These are phyloP conservation scores for Quadriops clusia DNA, from an alignment of 2,888 invertebrate species.

Conservation along the genomic window DNA sequence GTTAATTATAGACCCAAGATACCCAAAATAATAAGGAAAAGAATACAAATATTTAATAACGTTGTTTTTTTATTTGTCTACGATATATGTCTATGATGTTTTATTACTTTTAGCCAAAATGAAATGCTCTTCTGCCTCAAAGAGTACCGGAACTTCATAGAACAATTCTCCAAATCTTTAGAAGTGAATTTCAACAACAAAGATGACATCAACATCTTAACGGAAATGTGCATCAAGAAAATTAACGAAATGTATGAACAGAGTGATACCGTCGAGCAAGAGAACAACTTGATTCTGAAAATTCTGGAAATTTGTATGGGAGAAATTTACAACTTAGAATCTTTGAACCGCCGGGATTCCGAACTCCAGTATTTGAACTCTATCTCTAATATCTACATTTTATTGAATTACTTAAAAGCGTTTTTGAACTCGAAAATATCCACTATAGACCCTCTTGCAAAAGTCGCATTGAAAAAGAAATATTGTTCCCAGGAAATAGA, in stretches of 20 bases:
- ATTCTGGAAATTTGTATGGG: conserved; percentile 10
- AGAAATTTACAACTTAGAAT: conserved; percentile 7
- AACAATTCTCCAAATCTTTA: conserved; percentile 10
- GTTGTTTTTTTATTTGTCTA: background rate
- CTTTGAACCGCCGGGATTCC: conserved; percentile 8
- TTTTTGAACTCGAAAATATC: conserved; percentile 51
- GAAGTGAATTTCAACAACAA: conserved; percentile 3
- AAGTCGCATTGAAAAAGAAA: conserved; percentile 57
- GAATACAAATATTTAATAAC: conserved; percentile 3
- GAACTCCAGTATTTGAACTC: conserved; percentile 12
- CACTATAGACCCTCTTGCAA: conserved; percentile 73
- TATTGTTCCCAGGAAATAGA: conserved; percentile 59
- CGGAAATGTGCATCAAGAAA: no score
- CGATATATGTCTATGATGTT: no score
- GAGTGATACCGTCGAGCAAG: no score
- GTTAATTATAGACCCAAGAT: no score
- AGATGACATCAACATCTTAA: background rate
- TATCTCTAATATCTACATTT: conserved; percentile 27
- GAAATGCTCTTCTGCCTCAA: no score
- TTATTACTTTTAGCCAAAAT: no score
- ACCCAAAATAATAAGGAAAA: no score
- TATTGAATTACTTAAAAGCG: conserved; percentile 45
- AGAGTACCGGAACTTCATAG: no score
- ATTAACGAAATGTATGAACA: no score
- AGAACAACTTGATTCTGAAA: no score